Percentiles rank a stretch among this genome's conserved stretches.
phyloP scores from a whole-genome alignment of 2,113 vertebrate species.

The Porphyrio hochstetteri region DNA sequence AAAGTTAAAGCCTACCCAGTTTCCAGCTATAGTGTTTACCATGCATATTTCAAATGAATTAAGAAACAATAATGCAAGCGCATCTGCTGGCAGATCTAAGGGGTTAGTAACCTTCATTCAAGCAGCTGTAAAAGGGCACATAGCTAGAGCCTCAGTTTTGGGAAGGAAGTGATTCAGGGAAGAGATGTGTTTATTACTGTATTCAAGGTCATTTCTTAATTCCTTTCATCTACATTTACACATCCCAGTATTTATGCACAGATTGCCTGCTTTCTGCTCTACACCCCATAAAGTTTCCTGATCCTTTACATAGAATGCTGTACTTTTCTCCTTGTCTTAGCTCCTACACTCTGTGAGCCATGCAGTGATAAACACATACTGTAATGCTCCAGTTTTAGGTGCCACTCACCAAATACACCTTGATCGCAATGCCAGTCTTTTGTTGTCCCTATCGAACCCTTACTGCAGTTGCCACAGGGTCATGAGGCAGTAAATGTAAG shows the following conservation, averaged over 20 bases:
- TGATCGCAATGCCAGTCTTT: neutral
- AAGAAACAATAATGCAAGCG: neutral
- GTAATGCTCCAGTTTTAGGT: neutral
- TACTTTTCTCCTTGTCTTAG: neutral
- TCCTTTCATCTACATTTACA: neutral
- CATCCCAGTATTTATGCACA: neutral
- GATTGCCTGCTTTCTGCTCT: neutral
- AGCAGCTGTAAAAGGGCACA: neutral
- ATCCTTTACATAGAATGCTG: neutral
- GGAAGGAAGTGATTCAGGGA: neutral
- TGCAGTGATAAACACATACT: rapidly evolving
- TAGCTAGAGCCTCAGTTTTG: neutral
- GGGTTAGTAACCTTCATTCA: neutral
- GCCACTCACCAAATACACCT: neutral
- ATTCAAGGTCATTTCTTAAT: neutral
- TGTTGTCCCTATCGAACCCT: neutral
- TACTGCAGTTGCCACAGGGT: neutral
- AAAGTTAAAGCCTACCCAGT: neutral
- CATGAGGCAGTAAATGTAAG: rapidly evolving
- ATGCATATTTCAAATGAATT: neutral
- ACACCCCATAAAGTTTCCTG: neutral
- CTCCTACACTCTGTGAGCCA: neutral
- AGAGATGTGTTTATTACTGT: neutral
- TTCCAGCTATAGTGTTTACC: neutral
- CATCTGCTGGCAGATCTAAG: neutral